Percentiles rank a stretch among this genome's conserved stretches.
Conservation (phyloP, 2,113 vertebrate genomes). For the Tenebrosternarchus preto region DNA sequence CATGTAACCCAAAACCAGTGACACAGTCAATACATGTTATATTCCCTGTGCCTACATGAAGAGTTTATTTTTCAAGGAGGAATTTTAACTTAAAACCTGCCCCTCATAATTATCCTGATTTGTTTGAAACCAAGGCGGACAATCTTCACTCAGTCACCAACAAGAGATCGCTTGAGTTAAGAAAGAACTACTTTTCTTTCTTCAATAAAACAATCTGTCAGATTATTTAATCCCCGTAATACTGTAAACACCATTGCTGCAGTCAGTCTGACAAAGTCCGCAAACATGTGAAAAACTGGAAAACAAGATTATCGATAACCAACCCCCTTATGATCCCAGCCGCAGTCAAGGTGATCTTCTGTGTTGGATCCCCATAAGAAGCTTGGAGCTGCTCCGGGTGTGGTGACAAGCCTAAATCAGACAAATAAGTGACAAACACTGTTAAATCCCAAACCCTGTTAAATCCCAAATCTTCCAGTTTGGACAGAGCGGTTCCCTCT, state of each 20-base stretch:
- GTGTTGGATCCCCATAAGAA: slow-evolving; percentile 52
- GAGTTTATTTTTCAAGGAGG: slow-evolving; percentile 77
- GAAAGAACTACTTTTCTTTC: slow-evolving; percentile 47
- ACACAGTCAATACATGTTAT: slow-evolving; percentile 80
- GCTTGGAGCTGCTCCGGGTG: slow-evolving; percentile 66
- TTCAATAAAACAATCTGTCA: slow-evolving; percentile 64
- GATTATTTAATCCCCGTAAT: slow-evolving; percentile 48
- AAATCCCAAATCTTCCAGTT: slow-evolving; percentile 58
- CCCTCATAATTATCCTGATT: slow-evolving; percentile 78
- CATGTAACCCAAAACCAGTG: slow-evolving; percentile 78
- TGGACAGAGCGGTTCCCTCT: slow-evolving; percentile 20
- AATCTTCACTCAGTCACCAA: slow-evolving; percentile 64
- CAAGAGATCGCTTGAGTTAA: slow-evolving; percentile 70
- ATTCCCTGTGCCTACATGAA: slow-evolving; percentile 71
- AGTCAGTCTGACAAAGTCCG: slow-evolving; percentile 13
- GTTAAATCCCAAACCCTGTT: slow-evolving; percentile 58
- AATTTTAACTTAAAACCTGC: slow-evolving; percentile 79
- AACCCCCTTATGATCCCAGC: slow-evolving; percentile 27
- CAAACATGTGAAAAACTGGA: slow-evolving; percentile 20
- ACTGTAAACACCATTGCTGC: slow-evolving; percentile 38
- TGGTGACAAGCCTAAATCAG: slow-evolving; percentile 62
- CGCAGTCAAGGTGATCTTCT: slow-evolving; percentile 54
- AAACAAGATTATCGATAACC: slow-evolving; percentile 37
- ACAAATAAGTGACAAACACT: slow-evolving; percentile 55
- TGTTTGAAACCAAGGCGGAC: slow-evolving; percentile 73